phyloP scores from a whole-genome alignment of 1,140 invertebrate genomes.

The Pseudomyrmex cubaensis region DNA sequence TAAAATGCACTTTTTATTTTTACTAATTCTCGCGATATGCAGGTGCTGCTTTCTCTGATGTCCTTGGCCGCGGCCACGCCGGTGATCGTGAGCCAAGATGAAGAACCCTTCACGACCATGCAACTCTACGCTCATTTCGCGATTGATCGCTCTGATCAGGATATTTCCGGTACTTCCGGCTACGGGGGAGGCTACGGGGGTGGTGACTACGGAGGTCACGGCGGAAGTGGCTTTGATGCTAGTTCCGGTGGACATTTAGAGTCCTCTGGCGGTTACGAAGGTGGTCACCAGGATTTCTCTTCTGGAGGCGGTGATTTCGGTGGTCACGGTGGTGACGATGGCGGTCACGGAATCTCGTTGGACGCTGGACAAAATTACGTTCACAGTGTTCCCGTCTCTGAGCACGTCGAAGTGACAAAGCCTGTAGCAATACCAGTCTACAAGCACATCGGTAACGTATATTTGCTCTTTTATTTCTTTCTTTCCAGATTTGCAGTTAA shows the following conservation, averaged over 20 bases:
- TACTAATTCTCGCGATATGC: neutral
- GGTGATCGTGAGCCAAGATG: constrained; percentile 75
- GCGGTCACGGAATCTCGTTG: constrained; percentile 65
- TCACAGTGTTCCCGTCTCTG: constrained; percentile 87
- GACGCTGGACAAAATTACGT: constrained; percentile 78
- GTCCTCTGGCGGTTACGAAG: constrained; percentile 21
- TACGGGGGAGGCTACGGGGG: constrained; percentile 47
- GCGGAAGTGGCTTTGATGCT: constrained; percentile 59
- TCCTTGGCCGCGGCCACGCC: constrained; percentile 76
- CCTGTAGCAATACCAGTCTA: constrained; percentile 90
- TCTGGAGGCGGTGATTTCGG: constrained; percentile 44
- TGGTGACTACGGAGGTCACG: constrained; percentile 33
- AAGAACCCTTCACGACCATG: constrained; percentile 60
- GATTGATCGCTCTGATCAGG: constrained; percentile 80
- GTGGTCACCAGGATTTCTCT: constrained; percentile 54
- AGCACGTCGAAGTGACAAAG: constrained; percentile 90
- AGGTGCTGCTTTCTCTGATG: constrained; percentile 78
- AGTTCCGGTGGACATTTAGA: constrained; percentile 22
- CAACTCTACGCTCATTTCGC: constrained; percentile 66
- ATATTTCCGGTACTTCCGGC: constrained; percentile 65
- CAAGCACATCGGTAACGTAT: constrained; percentile 88
- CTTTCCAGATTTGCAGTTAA: neutral
- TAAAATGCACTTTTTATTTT: neutral
- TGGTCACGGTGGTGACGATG: constrained; percentile 63
- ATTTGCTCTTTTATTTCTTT: neutral